Evolutionary conservation across 2,888 invertebrate species (phyloP).

Genomic region (Harpalus rufipes): DNA sequence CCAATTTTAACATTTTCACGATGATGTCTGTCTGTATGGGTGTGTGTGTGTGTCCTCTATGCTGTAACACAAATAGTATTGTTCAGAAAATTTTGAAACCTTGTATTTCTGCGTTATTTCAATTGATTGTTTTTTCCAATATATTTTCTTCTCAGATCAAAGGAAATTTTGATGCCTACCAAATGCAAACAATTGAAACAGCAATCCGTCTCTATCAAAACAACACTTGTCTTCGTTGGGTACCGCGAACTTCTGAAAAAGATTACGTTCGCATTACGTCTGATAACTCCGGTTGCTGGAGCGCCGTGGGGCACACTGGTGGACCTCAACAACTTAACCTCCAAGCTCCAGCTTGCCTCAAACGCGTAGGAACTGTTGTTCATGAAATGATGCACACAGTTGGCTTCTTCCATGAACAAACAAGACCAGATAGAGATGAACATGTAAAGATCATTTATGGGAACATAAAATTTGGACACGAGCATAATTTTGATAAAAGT

Average conservation of each 20-base stretch:
- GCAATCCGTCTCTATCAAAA: slow-evolving; percentile 88
- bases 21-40: too few species aligned
- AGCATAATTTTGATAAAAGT: slow-evolving; percentile 85
- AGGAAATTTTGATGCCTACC: slow-evolving; percentile 76
- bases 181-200: slow-evolving; percentile 82
- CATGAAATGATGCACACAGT: slow-evolving; percentile 90
- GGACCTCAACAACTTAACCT: slow-evolving; percentile 85
- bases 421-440: slow-evolving; percentile 86
- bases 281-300: slow-evolving; percentile 89
- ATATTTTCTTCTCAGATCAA: slow-evolving; percentile 38
- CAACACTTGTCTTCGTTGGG: slow-evolving; percentile 87
- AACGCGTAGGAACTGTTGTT: slow-evolving; percentile 86
- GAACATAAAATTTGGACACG: slow-evolving; percentile 83
- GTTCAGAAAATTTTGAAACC: too few species aligned
- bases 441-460: slow-evolving; percentile 83
- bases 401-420: slow-evolving; percentile 91
- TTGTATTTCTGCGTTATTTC: too few species aligned
- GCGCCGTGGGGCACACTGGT: slow-evolving; percentile 87
- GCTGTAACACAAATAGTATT: too few species aligned
- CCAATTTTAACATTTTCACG: too few species aligned
- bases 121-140: too few species aligned
- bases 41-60: too few species aligned
- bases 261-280: slow-evolving; percentile 86
- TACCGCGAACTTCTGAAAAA: slow-evolving; percentile 80
- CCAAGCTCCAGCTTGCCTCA: slow-evolving; percentile 86